Percentiles rank a stretch among this genome's conserved stretches.
Evolutionary conservation across 2,113 vertebrate genomes (phyloP).

Genomic region (Arothron firmamentum): DNA sequence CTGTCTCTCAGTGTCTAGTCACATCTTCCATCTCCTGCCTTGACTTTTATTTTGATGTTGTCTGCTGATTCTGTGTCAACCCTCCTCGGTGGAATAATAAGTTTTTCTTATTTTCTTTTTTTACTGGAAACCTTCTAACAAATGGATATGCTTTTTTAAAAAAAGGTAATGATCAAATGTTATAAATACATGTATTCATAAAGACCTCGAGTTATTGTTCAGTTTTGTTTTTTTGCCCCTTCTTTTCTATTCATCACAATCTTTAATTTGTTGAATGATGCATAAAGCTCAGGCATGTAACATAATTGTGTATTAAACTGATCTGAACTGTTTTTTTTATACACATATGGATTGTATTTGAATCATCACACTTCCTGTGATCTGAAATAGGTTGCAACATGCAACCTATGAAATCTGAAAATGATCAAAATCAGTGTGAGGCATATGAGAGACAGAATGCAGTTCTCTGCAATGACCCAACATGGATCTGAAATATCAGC

Average conservation of each 20-base stretch:
- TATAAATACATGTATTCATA: too few species aligned
- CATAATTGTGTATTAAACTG: background rate
- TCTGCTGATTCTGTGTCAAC: too few species aligned
- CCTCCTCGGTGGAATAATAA: slow-evolving; percentile 10
- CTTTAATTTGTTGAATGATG: too few species aligned
- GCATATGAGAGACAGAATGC: slow-evolving; percentile 9
- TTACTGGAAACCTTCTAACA: slow-evolving; percentile 7
- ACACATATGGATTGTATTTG: too few species aligned
- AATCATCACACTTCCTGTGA: background rate
- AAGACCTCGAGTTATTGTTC: too few species aligned
- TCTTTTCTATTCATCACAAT: too few species aligned
- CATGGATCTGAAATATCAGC: slow-evolving; percentile 45
- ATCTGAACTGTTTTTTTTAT: background rate
- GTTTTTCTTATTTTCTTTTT: slow-evolving; percentile 5
- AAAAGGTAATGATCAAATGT: too few species aligned
- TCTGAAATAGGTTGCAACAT: background rate
- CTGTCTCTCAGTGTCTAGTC: background rate
- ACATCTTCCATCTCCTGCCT: slow-evolving; percentile 1
- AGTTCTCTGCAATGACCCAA: slow-evolving; percentile 3
- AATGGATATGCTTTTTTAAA: slow-evolving; percentile 1
- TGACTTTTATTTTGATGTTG: slow-evolving; percentile 12
- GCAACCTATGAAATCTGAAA: background rate
- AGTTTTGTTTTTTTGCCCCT: too few species aligned
- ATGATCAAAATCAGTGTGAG: background rate
- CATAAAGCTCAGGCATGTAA: slow-evolving; percentile 3